Conservation (phyloP, 2,113 vertebrate species). For the Triplophysa dalaica region DNA sequence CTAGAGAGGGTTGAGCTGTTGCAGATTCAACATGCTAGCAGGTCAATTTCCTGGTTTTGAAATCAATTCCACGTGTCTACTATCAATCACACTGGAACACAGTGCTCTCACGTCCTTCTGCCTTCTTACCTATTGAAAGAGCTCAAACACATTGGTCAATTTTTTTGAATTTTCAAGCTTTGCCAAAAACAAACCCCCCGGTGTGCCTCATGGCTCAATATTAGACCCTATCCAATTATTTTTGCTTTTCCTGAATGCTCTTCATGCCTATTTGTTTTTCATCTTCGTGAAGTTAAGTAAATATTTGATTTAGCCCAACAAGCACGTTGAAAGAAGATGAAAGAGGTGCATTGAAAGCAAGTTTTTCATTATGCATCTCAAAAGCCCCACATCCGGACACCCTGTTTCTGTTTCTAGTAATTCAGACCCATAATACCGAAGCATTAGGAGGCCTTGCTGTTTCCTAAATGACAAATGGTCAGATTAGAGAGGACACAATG, state of each 20-base stretch:
- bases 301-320: slow-evolving; percentile 49
- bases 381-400: slow-evolving; percentile 41
- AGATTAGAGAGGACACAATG: slow-evolving; percentile 72
- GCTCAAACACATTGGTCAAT: neutral
- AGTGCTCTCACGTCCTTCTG: slow-evolving; percentile 3
- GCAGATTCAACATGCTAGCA: slow-evolving; percentile 46
- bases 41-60: slow-evolving; percentile 24
- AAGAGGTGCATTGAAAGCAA: slow-evolving; percentile 66
- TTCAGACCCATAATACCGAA: slow-evolving; percentile 64
- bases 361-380: slow-evolving; percentile 48
- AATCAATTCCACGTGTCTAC: slow-evolving; percentile 39
- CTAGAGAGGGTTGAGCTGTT: slow-evolving; percentile 47
- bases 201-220: slow-evolving; percentile 6
- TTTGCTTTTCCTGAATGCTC: neutral
- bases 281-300: neutral
- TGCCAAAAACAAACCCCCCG: neutral
- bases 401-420: slow-evolving; percentile 56
- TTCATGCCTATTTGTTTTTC: neutral
- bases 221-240: neutral
- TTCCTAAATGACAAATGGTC: slow-evolving; percentile 76
- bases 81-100: slow-evolving; percentile 17
- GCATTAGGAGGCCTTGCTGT: slow-evolving; percentile 65
- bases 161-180: slow-evolving; percentile 12
- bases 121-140: neutral
- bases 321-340: slow-evolving; percentile 28